A percentile compares a stretch with the other conserved stretches of the same genome.
phyloP scores from a whole-genome alignment of 2,797 vertebrate species.

The Syncerus caffer region DNA sequence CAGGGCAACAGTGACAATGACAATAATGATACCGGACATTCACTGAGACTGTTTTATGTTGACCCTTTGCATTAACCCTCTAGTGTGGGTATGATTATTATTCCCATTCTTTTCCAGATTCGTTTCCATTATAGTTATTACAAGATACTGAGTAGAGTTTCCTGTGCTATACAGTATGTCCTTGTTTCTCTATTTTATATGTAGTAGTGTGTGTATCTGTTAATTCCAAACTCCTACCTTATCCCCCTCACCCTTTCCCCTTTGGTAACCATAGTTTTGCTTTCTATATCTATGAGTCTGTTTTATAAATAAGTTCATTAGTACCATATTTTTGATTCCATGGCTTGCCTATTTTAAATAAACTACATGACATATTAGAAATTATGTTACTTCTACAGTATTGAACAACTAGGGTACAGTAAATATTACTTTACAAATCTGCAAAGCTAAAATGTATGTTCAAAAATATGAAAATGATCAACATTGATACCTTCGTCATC shows the following conservation, averaged over 20 bases:
- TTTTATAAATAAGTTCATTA: not conserved
- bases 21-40: not conserved
- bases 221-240: not conserved
- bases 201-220: not conserved
- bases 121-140: not conserved
- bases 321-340: not conserved
- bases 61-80: not conserved
- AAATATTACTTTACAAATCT: not conserved
- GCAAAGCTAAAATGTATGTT: not conserved
- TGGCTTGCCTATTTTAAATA: conserved; percentile 3
- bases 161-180: not conserved
- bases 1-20: not conserved
- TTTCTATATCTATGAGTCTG: not conserved
- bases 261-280: not conserved
- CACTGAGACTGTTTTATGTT: not conserved
- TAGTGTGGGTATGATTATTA: not conserved
- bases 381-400: not conserved
- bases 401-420: not conserved
- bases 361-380: not conserved
- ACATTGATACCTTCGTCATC: not conserved
- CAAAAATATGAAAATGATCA: not conserved
- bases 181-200: not conserved
- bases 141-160: not conserved
- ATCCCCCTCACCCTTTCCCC: not conserved
- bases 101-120: not conserved